Base-by-base conservation (phyloP, 1,140 invertebrate species). In the Nebria ingens region DNA sequence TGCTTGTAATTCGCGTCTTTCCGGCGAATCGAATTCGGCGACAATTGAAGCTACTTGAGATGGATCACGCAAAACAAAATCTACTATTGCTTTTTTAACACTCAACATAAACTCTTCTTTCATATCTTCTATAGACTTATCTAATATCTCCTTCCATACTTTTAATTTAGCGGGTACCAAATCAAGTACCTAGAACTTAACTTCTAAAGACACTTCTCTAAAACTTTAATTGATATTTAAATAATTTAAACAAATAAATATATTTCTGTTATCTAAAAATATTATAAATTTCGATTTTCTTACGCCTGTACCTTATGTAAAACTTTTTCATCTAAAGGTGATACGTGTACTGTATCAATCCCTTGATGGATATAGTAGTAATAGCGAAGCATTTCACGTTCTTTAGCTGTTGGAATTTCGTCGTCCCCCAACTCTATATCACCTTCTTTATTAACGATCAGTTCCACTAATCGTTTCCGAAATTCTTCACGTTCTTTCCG, bases 361-460 rank as follows among this genome's bases (percentile, higher is more conserved):
- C 90, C 91, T 71, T 92, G 84, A 64, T 85, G 83, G 52, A 94
- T 82, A 63, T 93, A 96, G 71, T 91, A 92, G 67, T 93, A 90
- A 73, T 95, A 95, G 59, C 87, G 77, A 61, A 90, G 68, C 59
- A 87, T 70, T 64, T 88, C 80, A 54, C 79, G 79, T 61, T 90
- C 85, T 22, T 79, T 72, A 6, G 76, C 73, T 15, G 76, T 75
- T 22, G 82, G 78, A 62, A 79, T 74, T 19, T 60, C 52, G 50
- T 71, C 62, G 0, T 62, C 59, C 20, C 66, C 68, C 56, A 72
- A 71, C 4, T 68, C 70, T 12, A 67, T 68, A 17, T 67, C 66
- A 15, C 72, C 70, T 57, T 78, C 75, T 50, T 58, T 60, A 49
- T 56, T 57, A 22, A 62, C 56, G 20, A 71, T 69, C 42, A 89